Evolutionary conservation across 2,888 invertebrate genomes (phyloP).

Genomic region (Suillia variegata): DNA sequence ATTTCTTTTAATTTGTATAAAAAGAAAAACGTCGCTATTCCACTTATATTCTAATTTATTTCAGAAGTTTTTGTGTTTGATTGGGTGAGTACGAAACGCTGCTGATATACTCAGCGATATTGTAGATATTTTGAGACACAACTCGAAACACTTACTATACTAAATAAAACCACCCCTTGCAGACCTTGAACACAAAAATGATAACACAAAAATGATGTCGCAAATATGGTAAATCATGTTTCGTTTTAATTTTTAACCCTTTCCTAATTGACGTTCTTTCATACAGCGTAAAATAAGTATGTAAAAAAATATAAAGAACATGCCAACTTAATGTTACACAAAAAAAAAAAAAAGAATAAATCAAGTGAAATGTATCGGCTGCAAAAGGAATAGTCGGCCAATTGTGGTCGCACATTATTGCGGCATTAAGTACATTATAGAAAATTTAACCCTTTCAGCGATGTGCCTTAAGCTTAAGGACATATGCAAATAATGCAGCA

Average conservation of each 20-base stretch:
- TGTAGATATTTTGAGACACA: neutral
- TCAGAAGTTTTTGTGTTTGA: too few species aligned
- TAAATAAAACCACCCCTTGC: neutral
- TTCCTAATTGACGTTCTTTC: neutral
- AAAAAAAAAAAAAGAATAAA: neutral
- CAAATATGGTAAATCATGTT: neutral
- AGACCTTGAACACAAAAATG: neutral
- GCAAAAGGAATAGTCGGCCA: neutral
- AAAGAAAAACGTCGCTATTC: too few species aligned
- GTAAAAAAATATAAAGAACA: neutral
- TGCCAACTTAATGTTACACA: neutral
- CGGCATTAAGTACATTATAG: neutral
- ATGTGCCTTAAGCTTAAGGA: neutral
- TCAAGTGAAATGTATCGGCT: too few species aligned
- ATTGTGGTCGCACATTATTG: neutral
- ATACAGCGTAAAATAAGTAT: too few species aligned
- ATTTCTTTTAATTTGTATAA: too few species aligned
- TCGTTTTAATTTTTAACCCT: neutral
- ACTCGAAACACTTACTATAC: too few species aligned
- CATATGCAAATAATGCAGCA: slow-evolving; percentile 3
- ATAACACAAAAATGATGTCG: neutral
- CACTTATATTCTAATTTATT: too few species aligned
- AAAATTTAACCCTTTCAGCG: neutral
- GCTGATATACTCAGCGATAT: neutral
- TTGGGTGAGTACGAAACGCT: too few species aligned